Conservation (phyloP, 1,140 invertebrate genomes). For the Agrilus planipennis region DNA sequence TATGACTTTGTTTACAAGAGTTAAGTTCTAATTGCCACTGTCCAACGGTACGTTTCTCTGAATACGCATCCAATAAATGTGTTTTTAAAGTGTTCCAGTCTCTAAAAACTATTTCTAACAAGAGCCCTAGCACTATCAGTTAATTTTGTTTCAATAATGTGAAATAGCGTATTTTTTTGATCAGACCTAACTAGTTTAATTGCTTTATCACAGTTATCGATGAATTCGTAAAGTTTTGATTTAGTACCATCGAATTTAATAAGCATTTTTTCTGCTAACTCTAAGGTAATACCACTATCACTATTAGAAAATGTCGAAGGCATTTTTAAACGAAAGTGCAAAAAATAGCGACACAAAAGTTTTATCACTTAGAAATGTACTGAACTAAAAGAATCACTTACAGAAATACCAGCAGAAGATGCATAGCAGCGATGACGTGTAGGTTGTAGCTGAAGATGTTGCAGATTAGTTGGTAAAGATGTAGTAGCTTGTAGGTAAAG, state of each 20-base stretch:
- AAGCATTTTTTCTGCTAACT: slow-evolving; percentile 7
- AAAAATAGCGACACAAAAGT: no score
- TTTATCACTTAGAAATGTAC: no score
- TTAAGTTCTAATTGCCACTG: slow-evolving; percentile 24
- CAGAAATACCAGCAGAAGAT: no score
- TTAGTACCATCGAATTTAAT: slow-evolving; percentile 7
- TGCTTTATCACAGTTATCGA: slow-evolving; percentile 12
- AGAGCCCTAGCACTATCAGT: slow-evolving; percentile 17
- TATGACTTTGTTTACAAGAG: slow-evolving; percentile 17
- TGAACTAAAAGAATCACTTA: no score
- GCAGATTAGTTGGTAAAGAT: no score
- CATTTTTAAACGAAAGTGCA: no score
- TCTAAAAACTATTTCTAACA: slow-evolving; percentile 17
- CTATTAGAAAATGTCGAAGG: no score
- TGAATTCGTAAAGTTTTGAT: slow-evolving; percentile 11
- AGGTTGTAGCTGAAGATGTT: no score
- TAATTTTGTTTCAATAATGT: slow-evolving; percentile 15
- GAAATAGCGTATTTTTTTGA: slow-evolving; percentile 6
- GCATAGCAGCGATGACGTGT: no score
- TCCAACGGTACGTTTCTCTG: slow-evolving; percentile 18
- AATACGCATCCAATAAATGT: slow-evolving; percentile 18
- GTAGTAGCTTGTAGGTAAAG: no score
- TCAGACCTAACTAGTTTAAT: not conserved
- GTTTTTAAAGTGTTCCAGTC: slow-evolving; percentile 15
- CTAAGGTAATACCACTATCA: no score